Base-by-base conservation (phyloP, 1,140 invertebrate species). In the Branchinecta lynchi region DNA sequence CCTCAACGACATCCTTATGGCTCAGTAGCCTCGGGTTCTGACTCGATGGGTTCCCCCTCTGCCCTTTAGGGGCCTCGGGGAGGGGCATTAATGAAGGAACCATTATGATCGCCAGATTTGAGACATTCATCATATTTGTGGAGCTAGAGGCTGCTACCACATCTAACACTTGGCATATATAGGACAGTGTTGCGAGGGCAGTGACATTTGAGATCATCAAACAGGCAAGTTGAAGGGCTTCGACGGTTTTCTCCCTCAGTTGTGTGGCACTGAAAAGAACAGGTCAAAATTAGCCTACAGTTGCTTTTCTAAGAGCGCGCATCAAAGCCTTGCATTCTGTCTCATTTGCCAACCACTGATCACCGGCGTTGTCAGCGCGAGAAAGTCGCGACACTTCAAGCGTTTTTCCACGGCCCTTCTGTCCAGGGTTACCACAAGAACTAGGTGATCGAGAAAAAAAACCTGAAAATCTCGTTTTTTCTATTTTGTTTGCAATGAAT, bases 81-180 rank as follows among this genome's bases (percentile, higher is more conserved):
- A 87, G 75, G n/a, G 88, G 88, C 85, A 93, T 89, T 66, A 93
- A 80, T 76, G 88, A 90, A 12, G 90, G 90, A 6, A 88, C 85
- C 76, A 92, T 78, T 15, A 92, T 85, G 73, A 90, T 87, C 0
- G 90, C 86, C 51, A 92, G 78, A 77, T 92, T 93, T 66, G 84
- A 84, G 66, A 84, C 79, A 74, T 85, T 83, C 90, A 93, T 93
- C 78, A 87, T 87, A 76, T 92, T 93, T 44, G 82, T 79, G n/a
- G 83, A 81, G 60, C 82, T 80, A 73, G 83, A 77, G n/a, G 76
- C 74, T 7, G 85, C 80, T 10, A 89, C 81, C 66, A 81, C 81
- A 45, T 72, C 46, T 32, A 43, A 65, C 43, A 81, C 80, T 76
- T 83, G 81, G 82, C 88, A 84, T 68, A 87, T 80, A 78, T 83